Evolutionary conservation across 1,140 invertebrate species (phyloP), one percentile per base, ranked within the genome.

Genomic region (Drosophila nigrodunni): DNA sequence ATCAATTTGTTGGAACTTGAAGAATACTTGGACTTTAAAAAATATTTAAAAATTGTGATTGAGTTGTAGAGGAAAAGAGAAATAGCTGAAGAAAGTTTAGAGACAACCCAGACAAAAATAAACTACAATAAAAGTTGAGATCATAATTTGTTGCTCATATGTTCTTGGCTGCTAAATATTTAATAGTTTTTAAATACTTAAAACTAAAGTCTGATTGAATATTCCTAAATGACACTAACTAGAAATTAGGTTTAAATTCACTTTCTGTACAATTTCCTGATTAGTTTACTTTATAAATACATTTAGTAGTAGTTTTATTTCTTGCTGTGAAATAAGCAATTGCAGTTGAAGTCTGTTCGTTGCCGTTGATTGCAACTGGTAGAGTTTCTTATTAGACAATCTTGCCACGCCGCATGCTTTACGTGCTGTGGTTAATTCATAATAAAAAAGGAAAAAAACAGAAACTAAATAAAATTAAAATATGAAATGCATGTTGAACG

Each of bases 401-500:
- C 55, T 30, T 21, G n/a, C 55, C 55, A 58, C 37, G 41, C 57
- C 7, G 9, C 41, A 11, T n/a, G 37, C 15, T 7, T 11, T 11
- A n/a, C 41, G n/a, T 43, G 35, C 13, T 6, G 30, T 30, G 49
- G 52, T 13, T 37, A 35, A 72, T 43, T 5, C 41, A 43, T 43
- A 13, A 43, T 3, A 25, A 30, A 30, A 30, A 30, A 30, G 1
- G 6, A 30, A 30, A 30, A 5, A 30, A 30, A 30, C 3, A 30
- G 6, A 30, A 30, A 30, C 3, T 5, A 30, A 30, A 30, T 5
- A 30, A 5, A 30, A 30, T 49, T 46, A 61, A 57, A 72, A 41
- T 18, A 41, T 49, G 9, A 13, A 75, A 75, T 78, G 67, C 65
- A 64, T 71, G 59, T 66, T 60, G 35, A 71, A 58, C 57, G 71